Evolutionary conservation across 2,113 vertebrate species (phyloP).

Genomic region (Boulengeromyrus knoepffleri): DNA sequence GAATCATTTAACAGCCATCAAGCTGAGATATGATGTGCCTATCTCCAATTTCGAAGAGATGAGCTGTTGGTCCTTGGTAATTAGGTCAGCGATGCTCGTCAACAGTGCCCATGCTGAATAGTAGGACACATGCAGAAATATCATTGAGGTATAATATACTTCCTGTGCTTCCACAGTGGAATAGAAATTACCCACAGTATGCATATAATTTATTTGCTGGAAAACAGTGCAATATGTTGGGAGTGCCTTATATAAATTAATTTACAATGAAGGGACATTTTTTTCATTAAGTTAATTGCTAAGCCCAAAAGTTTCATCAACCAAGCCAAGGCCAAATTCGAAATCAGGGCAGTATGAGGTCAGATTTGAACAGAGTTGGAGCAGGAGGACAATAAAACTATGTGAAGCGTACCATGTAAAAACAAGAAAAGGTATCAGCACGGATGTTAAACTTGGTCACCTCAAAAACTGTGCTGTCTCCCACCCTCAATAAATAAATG

Average conservation of each 20-base stretch:
- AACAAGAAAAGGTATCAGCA: background rate
- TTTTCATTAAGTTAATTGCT: slow-evolving; percentile 6
- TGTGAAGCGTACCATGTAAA: background rate
- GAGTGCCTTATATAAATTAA: background rate
- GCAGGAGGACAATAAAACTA: background rate
- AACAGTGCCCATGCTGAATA: background rate
- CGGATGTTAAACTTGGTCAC: background rate
- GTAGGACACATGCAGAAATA: background rate
- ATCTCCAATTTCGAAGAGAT: background rate
- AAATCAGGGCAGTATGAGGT: background rate
- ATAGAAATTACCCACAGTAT: background rate
- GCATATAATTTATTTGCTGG: slow-evolving; percentile 7
- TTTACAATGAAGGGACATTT: slow-evolving; percentile 5
- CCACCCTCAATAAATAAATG: background rate
- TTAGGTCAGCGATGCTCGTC: slow-evolving; percentile 6
- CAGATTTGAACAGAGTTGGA: background rate
- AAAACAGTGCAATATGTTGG: background rate
- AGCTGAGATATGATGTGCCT: background rate
- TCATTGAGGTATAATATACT: background rate
- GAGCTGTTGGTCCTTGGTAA: background rate
- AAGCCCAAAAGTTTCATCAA: background rate
- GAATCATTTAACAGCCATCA: slow-evolving; percentile 10
- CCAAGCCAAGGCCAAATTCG: background rate
- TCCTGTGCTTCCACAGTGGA: background rate
- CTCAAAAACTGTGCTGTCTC: background rate